phyloP scores from a whole-genome alignment of 1,140 invertebrate genomes.

The Bombus superbus region DNA sequence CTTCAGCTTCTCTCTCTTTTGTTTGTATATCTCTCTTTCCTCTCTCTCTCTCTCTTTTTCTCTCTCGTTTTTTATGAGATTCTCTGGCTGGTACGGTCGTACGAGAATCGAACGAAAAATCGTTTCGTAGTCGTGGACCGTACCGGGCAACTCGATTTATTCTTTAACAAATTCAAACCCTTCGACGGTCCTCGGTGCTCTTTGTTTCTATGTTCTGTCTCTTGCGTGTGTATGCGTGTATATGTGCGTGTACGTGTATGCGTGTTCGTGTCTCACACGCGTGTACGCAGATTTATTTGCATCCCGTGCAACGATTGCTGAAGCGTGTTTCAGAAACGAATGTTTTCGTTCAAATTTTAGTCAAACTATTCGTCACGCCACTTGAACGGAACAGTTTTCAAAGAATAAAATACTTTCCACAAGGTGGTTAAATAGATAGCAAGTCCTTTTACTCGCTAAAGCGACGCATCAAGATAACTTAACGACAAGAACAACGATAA shows the following conservation, averaged over 20 bases:
- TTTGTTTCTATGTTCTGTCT: constrained; percentile 16
- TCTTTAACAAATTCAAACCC: constrained; percentile 55
- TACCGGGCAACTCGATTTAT: constrained; percentile 37
- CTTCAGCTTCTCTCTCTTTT: constrained; percentile 34
- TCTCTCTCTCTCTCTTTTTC: constrained; percentile 15
- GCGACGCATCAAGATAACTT: background rate
- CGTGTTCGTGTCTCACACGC: background rate
- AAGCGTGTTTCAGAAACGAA: background rate
- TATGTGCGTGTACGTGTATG: background rate
- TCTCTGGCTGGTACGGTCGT: background rate
- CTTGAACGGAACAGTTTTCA: background rate
- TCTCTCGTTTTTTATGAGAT: background rate
- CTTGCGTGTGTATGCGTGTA: constrained; percentile 10
- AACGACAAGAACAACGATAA: background rate
- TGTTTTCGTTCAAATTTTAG: background rate
- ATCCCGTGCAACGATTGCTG: background rate
- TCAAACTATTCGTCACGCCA: background rate
- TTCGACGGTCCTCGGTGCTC: constrained; percentile 32
- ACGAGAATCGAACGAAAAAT: constrained; percentile 37
- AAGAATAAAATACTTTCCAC: background rate
- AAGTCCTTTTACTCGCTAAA: background rate
- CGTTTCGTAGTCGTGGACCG: constrained; percentile 28
- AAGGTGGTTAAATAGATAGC: background rate
- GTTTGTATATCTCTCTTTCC: constrained; percentile 34
- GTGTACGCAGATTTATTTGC: constrained; percentile 7